A percentile compares a stretch with the other conserved stretches of the same genome.
Conservation (phyloP, 1,140 invertebrate species). For the Bacillus rossius region DNA sequence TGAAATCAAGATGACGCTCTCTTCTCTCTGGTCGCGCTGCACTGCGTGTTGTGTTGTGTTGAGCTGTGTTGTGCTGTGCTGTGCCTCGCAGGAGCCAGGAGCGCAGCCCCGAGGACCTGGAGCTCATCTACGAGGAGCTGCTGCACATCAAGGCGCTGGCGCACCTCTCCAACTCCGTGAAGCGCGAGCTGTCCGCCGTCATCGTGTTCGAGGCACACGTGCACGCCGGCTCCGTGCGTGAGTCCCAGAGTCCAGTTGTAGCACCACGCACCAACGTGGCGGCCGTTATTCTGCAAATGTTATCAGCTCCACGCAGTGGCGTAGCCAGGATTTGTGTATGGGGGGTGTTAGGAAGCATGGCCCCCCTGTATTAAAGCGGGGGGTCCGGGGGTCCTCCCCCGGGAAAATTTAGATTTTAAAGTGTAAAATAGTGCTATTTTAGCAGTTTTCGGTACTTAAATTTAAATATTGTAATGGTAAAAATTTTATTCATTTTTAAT, state of each 20-base stretch:
- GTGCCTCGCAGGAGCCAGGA: constrained; percentile 56
- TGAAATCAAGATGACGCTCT: not conserved
- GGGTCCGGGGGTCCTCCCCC: too few species aligned
- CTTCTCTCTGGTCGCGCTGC: not conserved
- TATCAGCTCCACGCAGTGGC: too few species aligned
- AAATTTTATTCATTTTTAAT: too few species aligned
- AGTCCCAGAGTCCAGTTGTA: constrained; percentile 49
- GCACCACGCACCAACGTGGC: too few species aligned
- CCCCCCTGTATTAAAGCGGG: too few species aligned
- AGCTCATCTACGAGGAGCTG: constrained; percentile 81
- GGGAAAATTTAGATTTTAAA: too few species aligned
- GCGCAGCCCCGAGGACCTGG: constrained; percentile 70
- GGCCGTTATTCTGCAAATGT: too few species aligned
- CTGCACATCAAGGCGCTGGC: constrained; percentile 76
- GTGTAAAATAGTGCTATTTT: too few species aligned
- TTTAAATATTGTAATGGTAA: too few species aligned
- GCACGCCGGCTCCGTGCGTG: constrained; percentile 70
- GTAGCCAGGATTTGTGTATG: too few species aligned
- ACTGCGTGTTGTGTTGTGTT: not conserved
- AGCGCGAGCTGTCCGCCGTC: constrained; percentile 72
- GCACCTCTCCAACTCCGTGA: constrained; percentile 78
- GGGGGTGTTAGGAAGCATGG: too few species aligned
- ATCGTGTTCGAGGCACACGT: constrained; percentile 79
- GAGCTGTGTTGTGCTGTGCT: not conserved
- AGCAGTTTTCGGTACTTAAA: too few species aligned